Conservation (phyloP, 2,113 vertebrate species). For the Lophochroa leadbeateri region DNA sequence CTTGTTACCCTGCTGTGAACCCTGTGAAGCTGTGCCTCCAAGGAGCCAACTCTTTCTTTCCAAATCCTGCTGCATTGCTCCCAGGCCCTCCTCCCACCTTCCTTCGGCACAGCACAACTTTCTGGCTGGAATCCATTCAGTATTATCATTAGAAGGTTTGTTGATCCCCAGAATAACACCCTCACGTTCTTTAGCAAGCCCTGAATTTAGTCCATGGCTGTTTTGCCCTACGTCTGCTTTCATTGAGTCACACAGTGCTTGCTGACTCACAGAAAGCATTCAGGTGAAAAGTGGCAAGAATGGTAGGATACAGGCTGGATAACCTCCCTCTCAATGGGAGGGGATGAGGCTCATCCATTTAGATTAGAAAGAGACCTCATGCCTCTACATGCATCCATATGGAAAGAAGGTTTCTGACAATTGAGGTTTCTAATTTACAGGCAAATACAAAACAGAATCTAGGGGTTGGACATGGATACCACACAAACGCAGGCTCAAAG, state of each 20-base stretch:
- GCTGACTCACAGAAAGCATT: conserved; percentile 41
- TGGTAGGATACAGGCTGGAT: neutral
- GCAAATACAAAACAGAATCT: neutral
- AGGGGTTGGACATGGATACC: neutral
- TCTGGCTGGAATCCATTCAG: conserved; percentile 22
- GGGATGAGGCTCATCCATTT: neutral
- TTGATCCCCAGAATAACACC: conserved; percentile 20
- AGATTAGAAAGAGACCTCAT: neutral
- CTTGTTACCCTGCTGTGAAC: neutral
- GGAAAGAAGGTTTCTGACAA: neutral
- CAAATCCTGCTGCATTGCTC: neutral
- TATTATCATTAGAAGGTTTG: conserved; percentile 12
- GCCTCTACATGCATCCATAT: neutral
- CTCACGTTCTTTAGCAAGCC: neutral
- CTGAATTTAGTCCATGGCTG: neutral
- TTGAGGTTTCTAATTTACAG: neutral
- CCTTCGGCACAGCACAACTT: neutral
- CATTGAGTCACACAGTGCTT: conserved; percentile 18
- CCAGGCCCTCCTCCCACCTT: neutral
- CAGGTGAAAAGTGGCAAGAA: conserved; percentile 19
- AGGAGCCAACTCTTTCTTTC: neutral
- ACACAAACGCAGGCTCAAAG: neutral
- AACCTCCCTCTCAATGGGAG: neutral
- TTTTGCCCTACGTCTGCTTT: neutral
- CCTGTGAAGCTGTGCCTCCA: neutral